phyloP scores from a whole-genome alignment of 2,888 invertebrate genomes.

The Drosophila acutilabella region DNA sequence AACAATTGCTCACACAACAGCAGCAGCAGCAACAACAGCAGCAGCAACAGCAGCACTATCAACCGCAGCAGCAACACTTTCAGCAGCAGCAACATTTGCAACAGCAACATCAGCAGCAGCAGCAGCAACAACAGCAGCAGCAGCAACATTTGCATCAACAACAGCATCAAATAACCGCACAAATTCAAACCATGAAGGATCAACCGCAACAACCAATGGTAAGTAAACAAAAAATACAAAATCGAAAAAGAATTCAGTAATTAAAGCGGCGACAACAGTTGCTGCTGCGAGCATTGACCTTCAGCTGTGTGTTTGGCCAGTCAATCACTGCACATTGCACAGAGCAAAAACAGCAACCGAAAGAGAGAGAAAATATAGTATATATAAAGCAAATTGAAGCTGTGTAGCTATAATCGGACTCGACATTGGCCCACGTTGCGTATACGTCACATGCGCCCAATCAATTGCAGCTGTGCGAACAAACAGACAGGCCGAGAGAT shows the following conservation, averaged over 20 bases:
- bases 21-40: constrained; percentile 65
- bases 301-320: constrained; percentile 33
- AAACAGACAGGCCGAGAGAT: constrained; percentile 21
- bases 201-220: constrained; percentile 86
- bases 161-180: constrained; percentile 84
- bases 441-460: constrained; percentile 65
- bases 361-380: constrained; percentile 27
- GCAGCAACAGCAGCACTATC: constrained; percentile 65
- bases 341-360: constrained; percentile 49
- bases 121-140: constrained; percentile 75
- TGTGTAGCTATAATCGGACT: constrained; percentile 16
- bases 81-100: constrained; percentile 70
- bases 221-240: constrained; percentile 50
- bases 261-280: constrained; percentile 37
- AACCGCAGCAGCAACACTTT: constrained; percentile 60
- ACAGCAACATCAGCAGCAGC: constrained; percentile 73
- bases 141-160: constrained; percentile 82
- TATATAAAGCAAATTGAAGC: constrained; percentile 40
- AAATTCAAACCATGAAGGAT: constrained; percentile 86
- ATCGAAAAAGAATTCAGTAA: constrained; percentile 13
- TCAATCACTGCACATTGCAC: constrained; percentile 52
- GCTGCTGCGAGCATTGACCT: constrained; percentile 65
- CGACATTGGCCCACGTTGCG: constrained; percentile 52
- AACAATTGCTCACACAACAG: constrained; percentile 60
- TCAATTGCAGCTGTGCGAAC: constrained; percentile 62